Conservation (phyloP, 1,140 invertebrate genomes). For the Phymorhynchus buccinoides region DNA sequence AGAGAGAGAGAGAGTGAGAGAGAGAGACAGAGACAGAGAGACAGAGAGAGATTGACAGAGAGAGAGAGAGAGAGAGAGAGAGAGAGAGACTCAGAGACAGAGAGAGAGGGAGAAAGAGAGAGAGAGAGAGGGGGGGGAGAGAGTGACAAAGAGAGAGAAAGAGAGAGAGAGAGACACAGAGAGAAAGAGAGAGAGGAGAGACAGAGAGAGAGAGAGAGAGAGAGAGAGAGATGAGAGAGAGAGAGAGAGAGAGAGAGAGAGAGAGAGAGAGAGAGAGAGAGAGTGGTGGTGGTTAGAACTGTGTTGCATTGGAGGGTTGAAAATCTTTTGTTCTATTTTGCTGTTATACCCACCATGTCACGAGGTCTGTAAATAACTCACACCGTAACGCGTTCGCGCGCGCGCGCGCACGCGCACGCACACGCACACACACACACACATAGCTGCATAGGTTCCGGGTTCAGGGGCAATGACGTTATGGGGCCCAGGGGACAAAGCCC, state of each 20-base stretch:
- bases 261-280: constrained; percentile 42
- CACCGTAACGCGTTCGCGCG: too few species aligned
- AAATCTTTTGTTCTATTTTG: too few species aligned
- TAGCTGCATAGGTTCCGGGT: too few species aligned
- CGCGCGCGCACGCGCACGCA: too few species aligned
- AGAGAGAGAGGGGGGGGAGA: neutral
- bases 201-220: neutral
- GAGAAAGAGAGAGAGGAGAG: constrained; percentile 45
- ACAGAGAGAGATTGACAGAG: neutral
- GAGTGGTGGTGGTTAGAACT: constrained; percentile 38
- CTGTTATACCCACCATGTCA: too few species aligned
- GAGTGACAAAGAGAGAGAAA: constrained; percentile 11
- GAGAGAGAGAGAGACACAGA: constrained; percentile 30
- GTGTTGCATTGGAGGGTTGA: too few species aligned
- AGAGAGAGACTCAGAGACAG: too few species aligned
- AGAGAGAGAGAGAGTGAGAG: neutral
- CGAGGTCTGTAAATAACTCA: too few species aligned
- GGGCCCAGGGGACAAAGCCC: too few species aligned
- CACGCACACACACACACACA: too few species aligned
- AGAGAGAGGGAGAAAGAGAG: too few species aligned
- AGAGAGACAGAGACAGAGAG: neutral
- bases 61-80: neutral
- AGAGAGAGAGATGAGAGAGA: constrained; percentile 48
- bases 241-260: constrained; percentile 42
- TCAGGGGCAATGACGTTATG: too few species aligned